These are phyloP conservation scores for Tanypteryx hageni DNA, from an alignment of 2,888 invertebrate genomes.

Conservation along the genomic window DNA sequence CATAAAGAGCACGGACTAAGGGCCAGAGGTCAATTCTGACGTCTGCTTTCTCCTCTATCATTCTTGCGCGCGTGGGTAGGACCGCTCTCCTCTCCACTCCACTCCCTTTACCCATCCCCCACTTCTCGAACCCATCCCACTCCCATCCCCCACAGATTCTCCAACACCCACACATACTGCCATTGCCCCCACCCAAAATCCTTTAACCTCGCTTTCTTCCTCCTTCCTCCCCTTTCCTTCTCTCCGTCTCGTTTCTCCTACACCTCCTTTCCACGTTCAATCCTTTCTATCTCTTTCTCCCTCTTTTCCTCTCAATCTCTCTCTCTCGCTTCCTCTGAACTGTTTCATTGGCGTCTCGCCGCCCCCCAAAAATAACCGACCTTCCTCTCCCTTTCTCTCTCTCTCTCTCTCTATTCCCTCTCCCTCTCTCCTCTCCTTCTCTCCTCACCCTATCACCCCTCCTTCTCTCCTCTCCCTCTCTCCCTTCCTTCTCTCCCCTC, in stretches of 20 bases:
- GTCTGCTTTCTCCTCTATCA: slow-evolving; percentile 49
- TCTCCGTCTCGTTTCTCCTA: background rate
- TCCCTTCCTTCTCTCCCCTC: background rate
- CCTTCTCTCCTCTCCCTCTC: background rate
- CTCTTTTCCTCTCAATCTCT: too few species aligned
- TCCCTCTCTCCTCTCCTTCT: background rate
- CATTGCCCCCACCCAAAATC: slow-evolving; percentile 11
- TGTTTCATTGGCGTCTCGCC: background rate
- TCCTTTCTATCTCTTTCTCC: background rate
- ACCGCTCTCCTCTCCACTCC: slow-evolving; percentile 28
- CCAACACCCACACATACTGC: background rate
- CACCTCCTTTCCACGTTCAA: background rate
- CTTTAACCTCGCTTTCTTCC: background rate
- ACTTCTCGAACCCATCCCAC: background rate
- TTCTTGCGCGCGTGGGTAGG: background rate
- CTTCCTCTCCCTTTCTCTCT: background rate
- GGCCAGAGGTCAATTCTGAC: slow-evolving; percentile 34
- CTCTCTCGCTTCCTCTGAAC: background rate
- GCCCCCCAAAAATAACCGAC: background rate
- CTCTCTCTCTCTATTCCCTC: background rate
- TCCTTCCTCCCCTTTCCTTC: background rate
- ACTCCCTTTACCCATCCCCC: background rate
- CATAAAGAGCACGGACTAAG: slow-evolving; percentile 34
- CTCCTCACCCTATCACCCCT: too few species aligned
- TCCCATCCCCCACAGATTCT: background rate